Percentiles rank a stretch among this genome's conserved stretches.
Evolutionary conservation across 2,888 invertebrate genomes (phyloP).

Genomic region (Sinhomidia bicolor): DNA sequence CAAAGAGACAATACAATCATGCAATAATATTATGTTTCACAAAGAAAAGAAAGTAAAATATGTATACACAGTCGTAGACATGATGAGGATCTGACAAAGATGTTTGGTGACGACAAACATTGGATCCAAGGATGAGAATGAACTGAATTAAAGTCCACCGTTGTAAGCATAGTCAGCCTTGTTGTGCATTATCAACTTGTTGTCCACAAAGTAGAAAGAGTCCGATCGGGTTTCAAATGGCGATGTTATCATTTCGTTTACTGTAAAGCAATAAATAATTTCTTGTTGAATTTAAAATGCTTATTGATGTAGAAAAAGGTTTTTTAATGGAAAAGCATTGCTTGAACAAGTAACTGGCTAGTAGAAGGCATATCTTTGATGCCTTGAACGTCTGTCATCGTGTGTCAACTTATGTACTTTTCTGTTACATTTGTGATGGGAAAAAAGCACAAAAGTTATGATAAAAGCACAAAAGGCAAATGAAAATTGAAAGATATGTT

Average conservation of each 20-base stretch:
- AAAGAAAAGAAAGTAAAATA: background rate
- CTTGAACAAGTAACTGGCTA: too few relatives aligned
- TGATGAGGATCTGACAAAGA: conserved; percentile 16
- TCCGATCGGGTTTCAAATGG: conserved; percentile 99
- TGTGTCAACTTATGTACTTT: background rate
- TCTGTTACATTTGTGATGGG: too few relatives aligned
- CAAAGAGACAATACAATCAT: background rate
- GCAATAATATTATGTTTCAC: background rate
- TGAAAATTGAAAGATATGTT: background rate
- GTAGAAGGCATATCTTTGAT: too few relatives aligned
- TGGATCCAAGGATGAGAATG: conserved; percentile 1
- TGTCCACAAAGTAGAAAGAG: conserved; percentile 99
- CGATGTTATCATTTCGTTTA: conserved; percentile 96
- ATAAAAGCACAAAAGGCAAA: background rate
- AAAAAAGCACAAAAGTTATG: too few relatives aligned
- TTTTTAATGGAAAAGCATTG: too few relatives aligned
- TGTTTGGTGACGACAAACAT: conserved; percentile 1
- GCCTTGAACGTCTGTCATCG: background rate
- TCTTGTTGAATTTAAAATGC: background rate
- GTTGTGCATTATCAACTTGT: conserved; percentile 98
- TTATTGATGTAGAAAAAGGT: background rate
- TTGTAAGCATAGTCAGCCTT: conserved; percentile 99
- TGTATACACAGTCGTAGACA: background rate
- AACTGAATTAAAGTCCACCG: conserved; percentile 85
- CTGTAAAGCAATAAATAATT: conserved; percentile 83